Conservation (phyloP, 2,888 invertebrate species). For the Aradus depressus region DNA sequence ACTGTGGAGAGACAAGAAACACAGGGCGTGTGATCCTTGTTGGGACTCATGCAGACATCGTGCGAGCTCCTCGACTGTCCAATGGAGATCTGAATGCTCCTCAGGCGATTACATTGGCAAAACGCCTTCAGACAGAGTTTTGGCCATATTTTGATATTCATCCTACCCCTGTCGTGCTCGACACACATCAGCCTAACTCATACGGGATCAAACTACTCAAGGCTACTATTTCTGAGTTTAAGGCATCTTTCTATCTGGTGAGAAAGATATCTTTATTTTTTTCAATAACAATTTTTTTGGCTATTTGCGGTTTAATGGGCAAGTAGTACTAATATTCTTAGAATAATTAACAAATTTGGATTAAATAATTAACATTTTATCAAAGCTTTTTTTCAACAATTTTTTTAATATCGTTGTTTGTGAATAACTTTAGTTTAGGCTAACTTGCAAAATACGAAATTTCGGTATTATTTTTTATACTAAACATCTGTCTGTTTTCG, state of each 20-base stretch:
- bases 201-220: slow-evolving; percentile 49
- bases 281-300: neutral
- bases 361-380: no score
- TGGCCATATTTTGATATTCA: slow-evolving; percentile 42
- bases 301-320: neutral
- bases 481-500: no score
- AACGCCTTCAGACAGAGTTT: slow-evolving; percentile 20
- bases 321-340: no score
- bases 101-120: slow-evolving; percentile 33
- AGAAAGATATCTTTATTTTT: neutral
- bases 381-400: no score
- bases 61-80: slow-evolving; percentile 42
- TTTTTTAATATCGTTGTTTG: no score
- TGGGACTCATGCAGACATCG: slow-evolving; percentile 51
- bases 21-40: slow-evolving; percentile 46
- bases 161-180: slow-evolving; percentile 47
- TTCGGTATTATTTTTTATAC: no score
- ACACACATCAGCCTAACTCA: slow-evolving; percentile 50
- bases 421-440: no score
- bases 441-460: no score
- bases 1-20: slow-evolving; percentile 45
- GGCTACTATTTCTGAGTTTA: slow-evolving; percentile 42
- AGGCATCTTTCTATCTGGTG: slow-evolving; percentile 45
- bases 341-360: no score
- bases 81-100: slow-evolving; percentile 48